Base-by-base conservation (phyloP, 2,888 invertebrate genomes). In the Apantesis nais region DNA sequence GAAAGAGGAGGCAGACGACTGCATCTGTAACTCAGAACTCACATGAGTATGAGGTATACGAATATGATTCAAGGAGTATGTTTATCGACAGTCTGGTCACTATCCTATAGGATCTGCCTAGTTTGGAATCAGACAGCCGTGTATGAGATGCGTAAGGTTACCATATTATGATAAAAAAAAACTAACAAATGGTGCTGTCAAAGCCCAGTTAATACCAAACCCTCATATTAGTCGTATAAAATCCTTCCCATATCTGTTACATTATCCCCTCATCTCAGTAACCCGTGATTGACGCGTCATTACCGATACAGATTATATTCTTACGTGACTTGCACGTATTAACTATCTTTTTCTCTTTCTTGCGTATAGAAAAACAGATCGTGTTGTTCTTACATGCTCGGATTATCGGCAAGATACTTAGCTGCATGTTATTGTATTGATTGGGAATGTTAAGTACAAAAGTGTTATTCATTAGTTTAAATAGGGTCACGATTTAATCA, bases 211-310 rank as follows among this genome's bases (percentile, higher is more conserved):
- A 73, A 66, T 70, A 67, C 48, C 65, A 63, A 71, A 67, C 68
- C 63, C 29, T 66, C 68, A 62, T 67, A 71, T 72, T 72, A 68
- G 48, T 52, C n/a, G 41, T 67, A 70, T 52, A 25, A 62, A 52
- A 71, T 70, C 62, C 66, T 74, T 73, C 64, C 52, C 74, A 71
- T 73, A 71, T 69, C 65, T 39, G 25, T 25, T 62, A 71, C 68
- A 66, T 71, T 68, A 75, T 70, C 74, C 74, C 48, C 61, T 81
- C 83, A 82, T 86, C 81, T 80, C 69, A 29, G 58, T 66, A 78
- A 70, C 61, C 61, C 71, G 61, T 88, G 90, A 90, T 87, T 89
- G 90, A 90, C 89, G 86, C 80, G 83, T 88, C 89, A 89, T 90
- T 90, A 89, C 85, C 74, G 78, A 76, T 78, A 74, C 75, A 76